phyloP scores from a whole-genome alignment of 2,113 vertebrate genomes.

The Mustelus asterias region DNA sequence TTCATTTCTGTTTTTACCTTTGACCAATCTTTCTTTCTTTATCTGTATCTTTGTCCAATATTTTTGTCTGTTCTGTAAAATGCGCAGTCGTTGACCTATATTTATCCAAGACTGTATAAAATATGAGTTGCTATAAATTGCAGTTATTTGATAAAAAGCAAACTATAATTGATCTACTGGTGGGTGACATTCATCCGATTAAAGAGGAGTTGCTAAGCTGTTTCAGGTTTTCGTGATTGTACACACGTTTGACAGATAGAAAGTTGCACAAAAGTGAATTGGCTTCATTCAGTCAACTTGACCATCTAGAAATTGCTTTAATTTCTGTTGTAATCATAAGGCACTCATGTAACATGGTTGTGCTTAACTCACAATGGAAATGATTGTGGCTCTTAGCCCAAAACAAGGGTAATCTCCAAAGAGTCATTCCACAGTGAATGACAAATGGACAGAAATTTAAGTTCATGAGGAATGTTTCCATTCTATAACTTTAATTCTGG shows the following conservation, averaged over 20 bases:
- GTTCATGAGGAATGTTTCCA: not conserved
- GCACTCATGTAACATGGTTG: not conserved
- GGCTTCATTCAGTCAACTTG: not conserved
- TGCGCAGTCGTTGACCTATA: not conserved
- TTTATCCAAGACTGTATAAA: not conserved
- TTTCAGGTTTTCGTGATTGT: not conserved
- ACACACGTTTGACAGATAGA: not conserved
- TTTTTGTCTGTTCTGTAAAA: not conserved
- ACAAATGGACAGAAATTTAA: not conserved
- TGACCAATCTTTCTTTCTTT: not conserved
- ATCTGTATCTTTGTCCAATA: not conserved
- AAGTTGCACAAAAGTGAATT: not conserved
- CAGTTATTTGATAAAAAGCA: not conserved
- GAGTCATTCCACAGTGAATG: not conserved
- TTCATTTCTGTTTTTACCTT: not conserved
- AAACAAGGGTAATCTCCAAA: not conserved
- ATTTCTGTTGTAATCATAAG: not conserved
- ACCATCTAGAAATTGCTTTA: not conserved
- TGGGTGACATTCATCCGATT: not conserved
- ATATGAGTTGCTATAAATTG: not conserved
- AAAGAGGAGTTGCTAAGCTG: not conserved
- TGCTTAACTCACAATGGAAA: not conserved
- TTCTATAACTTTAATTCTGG: not conserved
- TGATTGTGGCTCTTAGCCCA: not conserved
- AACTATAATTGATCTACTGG: not conserved